Base-by-base conservation (phyloP, 2,888 invertebrate species). In the Meiosimyza decipiens region DNA sequence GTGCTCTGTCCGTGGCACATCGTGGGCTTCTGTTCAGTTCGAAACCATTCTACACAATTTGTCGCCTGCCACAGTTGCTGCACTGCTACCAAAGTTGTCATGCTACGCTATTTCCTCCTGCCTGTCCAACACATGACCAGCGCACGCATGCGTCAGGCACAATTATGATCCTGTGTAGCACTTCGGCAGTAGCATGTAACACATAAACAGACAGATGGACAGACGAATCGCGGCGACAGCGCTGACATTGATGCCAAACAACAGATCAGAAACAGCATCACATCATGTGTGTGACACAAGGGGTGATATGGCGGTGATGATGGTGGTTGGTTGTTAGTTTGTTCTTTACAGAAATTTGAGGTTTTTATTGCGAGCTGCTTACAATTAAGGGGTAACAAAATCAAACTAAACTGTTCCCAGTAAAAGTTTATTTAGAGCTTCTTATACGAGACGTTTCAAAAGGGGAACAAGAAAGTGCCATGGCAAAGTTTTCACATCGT, bases 1-100 rank as follows among this genome's bases (percentile, higher is more conserved):
- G 84, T 86, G 83, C 80, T 85, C 78, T 80, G 78, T 82, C 82
- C 81, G 80, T 84, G 83, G 83, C 84, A 86, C 84, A 85, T 83
- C 84, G 82, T 83, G 83, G 81, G 82, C 82, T 85, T 85, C 84
- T 85, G 84, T 80, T 79, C 80, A 40, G 40, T 40, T 40, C 40
- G 2, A 78, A 83, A 81, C 80, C 84, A 82, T 83, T 81, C 83
- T 82, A 83, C 81, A 80, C 71, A 54, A 80, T 81, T 79, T 80
- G 40, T 63, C 63, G 54, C 47, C 54, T 22, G 33, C 69, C 18
- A 54, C 22, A 18, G 54, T 18, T 18, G 11, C 49, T 40, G 9
- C 70, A 71, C 76, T 77, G 80, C 74, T 79, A 75, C 57, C 77
- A 77, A 68, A 73, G 57, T 72, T 75, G 60, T 75, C 73, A 33